A percentile compares a stretch with the other conserved stretches of the same genome.
phyloP scores from a whole-genome alignment of 2,888 invertebrate species.

The Tridacna gigas region DNA sequence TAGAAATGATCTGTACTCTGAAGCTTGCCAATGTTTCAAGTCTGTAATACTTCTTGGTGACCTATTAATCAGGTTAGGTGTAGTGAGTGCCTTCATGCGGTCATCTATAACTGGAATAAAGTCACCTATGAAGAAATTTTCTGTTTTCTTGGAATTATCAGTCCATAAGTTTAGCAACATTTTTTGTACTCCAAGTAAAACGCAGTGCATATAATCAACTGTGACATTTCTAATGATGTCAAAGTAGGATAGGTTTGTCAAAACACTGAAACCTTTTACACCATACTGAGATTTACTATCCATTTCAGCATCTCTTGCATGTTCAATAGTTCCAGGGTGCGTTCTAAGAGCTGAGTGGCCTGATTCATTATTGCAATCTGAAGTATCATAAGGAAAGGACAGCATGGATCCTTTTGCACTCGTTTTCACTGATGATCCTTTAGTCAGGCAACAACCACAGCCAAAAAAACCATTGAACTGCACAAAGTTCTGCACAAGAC shows the following conservation, averaged over 20 bases:
- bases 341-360: conserved; percentile 15
- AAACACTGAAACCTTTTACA: conserved; percentile 56
- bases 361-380: conserved; percentile 11
- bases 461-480: conserved; percentile 61
- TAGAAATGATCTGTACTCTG: conserved; percentile 55
- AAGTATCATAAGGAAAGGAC: conserved; percentile 20
- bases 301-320: conserved; percentile 23
- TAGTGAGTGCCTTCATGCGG: conserved; percentile 26
- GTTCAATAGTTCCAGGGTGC: conserved; percentile 26
- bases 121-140: conserved; percentile 38
- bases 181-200: conserved; percentile 65
- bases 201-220: conserved; percentile 71
- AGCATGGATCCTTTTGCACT: conserved; percentile 44
- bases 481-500: conserved; percentile 44
- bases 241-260: conserved; percentile 44
- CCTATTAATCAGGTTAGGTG: conserved; percentile 30
- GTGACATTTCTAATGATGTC: conserved; percentile 62
- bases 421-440: conserved; percentile 50
- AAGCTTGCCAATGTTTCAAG: conserved; percentile 63
- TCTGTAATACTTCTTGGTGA: conserved; percentile 40
- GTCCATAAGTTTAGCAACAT: conserved; percentile 60
- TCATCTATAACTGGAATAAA: conserved; percentile 27
- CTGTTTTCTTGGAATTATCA: conserved; percentile 35
- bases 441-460: conserved; percentile 45
- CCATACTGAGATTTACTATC: conserved; percentile 34